phyloP scores from a whole-genome alignment of 23 tunicate species.

The Halocynthia roretzi region DNA sequence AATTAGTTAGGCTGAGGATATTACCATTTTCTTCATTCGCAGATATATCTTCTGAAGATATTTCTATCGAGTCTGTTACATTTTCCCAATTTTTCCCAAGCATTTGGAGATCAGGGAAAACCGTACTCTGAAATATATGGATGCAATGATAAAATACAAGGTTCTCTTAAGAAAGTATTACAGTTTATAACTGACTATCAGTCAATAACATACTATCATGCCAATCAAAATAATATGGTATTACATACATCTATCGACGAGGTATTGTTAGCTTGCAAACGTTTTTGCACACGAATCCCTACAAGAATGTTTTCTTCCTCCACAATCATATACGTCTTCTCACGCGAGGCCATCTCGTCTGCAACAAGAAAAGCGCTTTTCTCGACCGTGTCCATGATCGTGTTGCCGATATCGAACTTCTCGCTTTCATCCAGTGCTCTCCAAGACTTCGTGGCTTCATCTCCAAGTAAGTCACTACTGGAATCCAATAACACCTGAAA shows the following conservation, averaged over 20 bases:
- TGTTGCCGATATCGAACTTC: not conserved
- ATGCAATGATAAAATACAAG: not conserved
- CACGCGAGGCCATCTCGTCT: no score
- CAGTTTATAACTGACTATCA: no score
- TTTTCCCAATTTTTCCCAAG: not conserved
- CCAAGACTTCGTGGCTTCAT: not conserved
- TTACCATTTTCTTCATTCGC: not conserved
- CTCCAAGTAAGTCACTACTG: conserved; percentile 1
- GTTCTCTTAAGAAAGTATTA: not conserved
- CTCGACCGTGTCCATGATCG: not conserved
- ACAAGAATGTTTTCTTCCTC: conserved; percentile 1
- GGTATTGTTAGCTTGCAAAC: not conserved
- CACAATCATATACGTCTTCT: not conserved
- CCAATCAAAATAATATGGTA: no score
- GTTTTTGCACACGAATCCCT: not conserved
- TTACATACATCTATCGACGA: not conserved
- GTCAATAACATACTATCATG: no score
- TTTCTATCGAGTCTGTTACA: conserved; percentile 1
- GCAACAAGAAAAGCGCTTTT: not conserved
- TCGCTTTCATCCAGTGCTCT: not conserved
- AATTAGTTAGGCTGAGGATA: not conserved
- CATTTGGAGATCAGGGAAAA: not conserved
- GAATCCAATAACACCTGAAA: not conserved
- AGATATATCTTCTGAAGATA: not conserved
- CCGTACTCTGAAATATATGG: not conserved